These are phyloP conservation scores for Picus viridis DNA, from an alignment of 2,797 vertebrate genomes.

Conservation along the genomic window DNA sequence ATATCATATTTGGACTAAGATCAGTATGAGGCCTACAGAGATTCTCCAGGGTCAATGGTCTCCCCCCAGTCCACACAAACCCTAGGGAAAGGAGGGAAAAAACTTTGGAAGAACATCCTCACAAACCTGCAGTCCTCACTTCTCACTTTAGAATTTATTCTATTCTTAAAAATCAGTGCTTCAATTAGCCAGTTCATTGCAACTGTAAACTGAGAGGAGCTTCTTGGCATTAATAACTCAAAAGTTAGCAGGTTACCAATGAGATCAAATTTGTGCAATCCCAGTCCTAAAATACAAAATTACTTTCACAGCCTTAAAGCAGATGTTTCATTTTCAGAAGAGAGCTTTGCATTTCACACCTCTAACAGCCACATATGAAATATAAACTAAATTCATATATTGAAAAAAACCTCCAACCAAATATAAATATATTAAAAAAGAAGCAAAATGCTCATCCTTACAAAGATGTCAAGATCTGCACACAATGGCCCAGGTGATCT, in stretches of 20 bases:
- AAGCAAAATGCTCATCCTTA: background rate
- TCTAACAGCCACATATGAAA: background rate
- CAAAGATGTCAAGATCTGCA: background rate
- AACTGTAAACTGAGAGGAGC: background rate
- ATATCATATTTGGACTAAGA: background rate
- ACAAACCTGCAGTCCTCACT: background rate
- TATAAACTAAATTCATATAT: background rate
- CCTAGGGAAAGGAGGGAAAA: background rate
- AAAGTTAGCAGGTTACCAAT: background rate
- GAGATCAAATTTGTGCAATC: background rate
- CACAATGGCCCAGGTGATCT: background rate
- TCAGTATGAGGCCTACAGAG: background rate
- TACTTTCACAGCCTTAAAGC: background rate
- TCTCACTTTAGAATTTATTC: background rate
- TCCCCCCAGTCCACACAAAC: background rate
- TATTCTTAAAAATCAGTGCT: background rate
- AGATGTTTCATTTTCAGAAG: background rate
- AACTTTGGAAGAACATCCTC: background rate
- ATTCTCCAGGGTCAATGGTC: background rate
- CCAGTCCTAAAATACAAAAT: background rate
- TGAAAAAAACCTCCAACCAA: too few species aligned
- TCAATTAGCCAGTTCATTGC: background rate
- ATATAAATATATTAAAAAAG: background rate
- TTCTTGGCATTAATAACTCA: background rate
- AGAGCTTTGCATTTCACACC: background rate